A percentile compares a stretch with the other conserved stretches of the same genome.
Evolutionary conservation across 1,140 invertebrate species (phyloP).

Genomic region (Drosophila pseudoobscura): DNA sequence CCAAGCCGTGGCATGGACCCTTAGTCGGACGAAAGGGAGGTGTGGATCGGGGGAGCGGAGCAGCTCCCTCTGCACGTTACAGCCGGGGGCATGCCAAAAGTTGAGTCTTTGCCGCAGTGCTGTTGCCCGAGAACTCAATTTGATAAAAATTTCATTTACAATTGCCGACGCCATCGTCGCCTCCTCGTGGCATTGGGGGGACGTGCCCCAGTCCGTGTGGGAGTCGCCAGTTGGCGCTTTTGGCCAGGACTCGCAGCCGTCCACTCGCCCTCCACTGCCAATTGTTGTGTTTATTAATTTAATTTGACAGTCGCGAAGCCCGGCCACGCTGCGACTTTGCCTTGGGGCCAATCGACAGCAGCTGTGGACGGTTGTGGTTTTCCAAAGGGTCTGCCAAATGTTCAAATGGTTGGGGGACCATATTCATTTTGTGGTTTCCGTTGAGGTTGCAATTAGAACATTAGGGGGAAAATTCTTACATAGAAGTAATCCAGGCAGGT

Average conservation of each 20-base stretch:
- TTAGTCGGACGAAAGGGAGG: not conserved
- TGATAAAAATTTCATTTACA: slow-evolving; percentile 77
- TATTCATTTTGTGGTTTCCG: slow-evolving; percentile 30
- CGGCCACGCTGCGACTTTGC: slow-evolving; percentile 54
- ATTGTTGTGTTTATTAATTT: slow-evolving; percentile 82
- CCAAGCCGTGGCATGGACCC: too few species aligned
- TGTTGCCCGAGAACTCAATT: slow-evolving; percentile 67
- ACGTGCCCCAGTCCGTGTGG: slow-evolving; percentile 29
- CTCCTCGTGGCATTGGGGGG: not conserved
- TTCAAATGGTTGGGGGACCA: slow-evolving; percentile 9
- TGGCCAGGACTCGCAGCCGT: slow-evolving; percentile 5
- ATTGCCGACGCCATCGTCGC: slow-evolving; percentile 50
- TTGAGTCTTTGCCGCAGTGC: slow-evolving; percentile 72
- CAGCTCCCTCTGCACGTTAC: slow-evolving; percentile 5
- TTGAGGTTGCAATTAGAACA: slow-evolving; percentile 49
- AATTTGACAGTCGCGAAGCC: slow-evolving; percentile 72
- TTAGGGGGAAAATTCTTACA: not conserved
- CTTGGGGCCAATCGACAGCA: slow-evolving; percentile 53
- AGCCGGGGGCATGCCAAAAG: slow-evolving; percentile 67
- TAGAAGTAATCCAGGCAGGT: not conserved
- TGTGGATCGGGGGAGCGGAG: slow-evolving; percentile 2
- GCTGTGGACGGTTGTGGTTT: slow-evolving; percentile 58
- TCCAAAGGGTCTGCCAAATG: slow-evolving; percentile 11
- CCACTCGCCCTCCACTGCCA: slow-evolving; percentile 40
- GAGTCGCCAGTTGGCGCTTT: slow-evolving; percentile 69